Evolutionary conservation across 2,888 invertebrate species (phyloP).

Genomic region (Dryobotodes eremita): DNA sequence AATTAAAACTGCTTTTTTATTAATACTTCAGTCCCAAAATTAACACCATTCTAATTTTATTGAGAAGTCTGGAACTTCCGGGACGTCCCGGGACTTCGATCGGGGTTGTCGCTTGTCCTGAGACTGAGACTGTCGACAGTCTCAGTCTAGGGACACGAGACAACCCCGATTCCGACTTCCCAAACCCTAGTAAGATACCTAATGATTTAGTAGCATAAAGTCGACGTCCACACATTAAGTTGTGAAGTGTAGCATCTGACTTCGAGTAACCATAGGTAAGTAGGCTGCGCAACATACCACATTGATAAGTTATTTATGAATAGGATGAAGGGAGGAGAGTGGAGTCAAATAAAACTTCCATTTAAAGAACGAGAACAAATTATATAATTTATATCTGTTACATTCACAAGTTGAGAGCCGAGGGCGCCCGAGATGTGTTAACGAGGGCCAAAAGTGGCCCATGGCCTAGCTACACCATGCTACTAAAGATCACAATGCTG

Average conservation of each 20-base stretch:
- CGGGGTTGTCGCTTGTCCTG: too few species aligned
- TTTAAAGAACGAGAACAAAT: constrained; percentile 88
- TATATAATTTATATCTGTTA: constrained; percentile 85
- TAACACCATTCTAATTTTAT: too few species aligned
- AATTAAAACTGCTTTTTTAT: too few species aligned
- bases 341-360: constrained; percentile 44
- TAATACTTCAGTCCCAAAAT: too few species aligned
- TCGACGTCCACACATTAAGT: background rate
- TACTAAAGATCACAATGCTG: background rate
- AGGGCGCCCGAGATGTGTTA: constrained; percentile 70
- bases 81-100: too few species aligned
- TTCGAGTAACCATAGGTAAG: background rate
- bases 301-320: too few species aligned
- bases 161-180: too few species aligned
- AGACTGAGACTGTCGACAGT: too few species aligned
- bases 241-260: background rate
- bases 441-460: constrained; percentile 12
- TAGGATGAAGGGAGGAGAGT: background rate
- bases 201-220: background rate
- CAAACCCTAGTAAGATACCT: too few species aligned
- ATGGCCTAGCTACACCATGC: background rate
- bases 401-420: constrained; percentile 79
- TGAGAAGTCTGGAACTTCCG: too few species aligned
- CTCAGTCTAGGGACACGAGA: too few species aligned
- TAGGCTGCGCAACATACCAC: background rate